phyloP scores from a whole-genome alignment of 2,888 invertebrate species.

The Phaonia tiefii region DNA sequence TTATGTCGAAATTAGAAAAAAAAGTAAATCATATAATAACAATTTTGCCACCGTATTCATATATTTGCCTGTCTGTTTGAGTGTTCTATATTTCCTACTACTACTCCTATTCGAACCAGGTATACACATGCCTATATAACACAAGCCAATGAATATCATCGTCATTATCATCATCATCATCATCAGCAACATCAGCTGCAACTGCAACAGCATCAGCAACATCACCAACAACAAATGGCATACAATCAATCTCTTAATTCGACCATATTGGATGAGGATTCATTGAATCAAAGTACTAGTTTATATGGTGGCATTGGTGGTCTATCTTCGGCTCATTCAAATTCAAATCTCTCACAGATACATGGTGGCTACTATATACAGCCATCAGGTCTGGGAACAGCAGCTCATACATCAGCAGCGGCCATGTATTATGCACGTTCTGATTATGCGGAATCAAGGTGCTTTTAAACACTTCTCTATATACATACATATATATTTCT shows the following conservation, averaged over 20 bases:
- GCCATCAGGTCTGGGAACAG: constrained; percentile 33
- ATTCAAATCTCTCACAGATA: constrained; percentile 73
- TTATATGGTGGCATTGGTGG: constrained; percentile 59
- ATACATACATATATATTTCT: constrained; percentile 3
- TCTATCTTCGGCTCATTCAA: constrained; percentile 69
- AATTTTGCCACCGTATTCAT: background rate
- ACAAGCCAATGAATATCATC: constrained; percentile 80
- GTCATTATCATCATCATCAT: constrained; percentile 73
- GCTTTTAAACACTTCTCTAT: constrained; percentile 66
- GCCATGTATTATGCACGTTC: constrained; percentile 75
- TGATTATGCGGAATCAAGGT: constrained; percentile 77
- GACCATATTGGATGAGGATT: constrained; percentile 72
- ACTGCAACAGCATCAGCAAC: constrained; percentile 69
- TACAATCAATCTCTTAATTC: constrained; percentile 70
- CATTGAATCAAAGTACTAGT: constrained; percentile 51
- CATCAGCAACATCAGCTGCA: constrained; percentile 71
- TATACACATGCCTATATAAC: constrained; percentile 80
- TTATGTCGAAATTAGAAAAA: too few species aligned
- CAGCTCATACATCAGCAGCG: constrained; percentile 18
- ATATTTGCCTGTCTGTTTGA: constrained; percentile 45
- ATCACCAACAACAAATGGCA: constrained; percentile 70
- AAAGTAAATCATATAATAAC: too few species aligned
- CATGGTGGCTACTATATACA: constrained; percentile 64
- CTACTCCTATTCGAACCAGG: constrained; percentile 70
- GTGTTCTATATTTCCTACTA: constrained; percentile 38